phyloP scores from a whole-genome alignment of 2,113 vertebrate genomes.

The Daphoenositta chrysoptera region DNA sequence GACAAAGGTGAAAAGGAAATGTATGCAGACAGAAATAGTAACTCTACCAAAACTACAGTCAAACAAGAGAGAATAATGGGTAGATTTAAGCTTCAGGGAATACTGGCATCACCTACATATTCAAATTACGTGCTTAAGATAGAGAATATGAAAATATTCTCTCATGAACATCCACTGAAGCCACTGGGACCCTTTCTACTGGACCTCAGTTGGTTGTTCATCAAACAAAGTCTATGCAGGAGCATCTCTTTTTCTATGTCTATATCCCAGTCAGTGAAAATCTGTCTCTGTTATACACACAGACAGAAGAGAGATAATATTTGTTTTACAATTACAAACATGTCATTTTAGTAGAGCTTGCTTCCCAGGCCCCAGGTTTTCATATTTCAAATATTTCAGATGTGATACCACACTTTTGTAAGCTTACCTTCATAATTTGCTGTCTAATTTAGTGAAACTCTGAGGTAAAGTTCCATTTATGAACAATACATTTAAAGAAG shows the following conservation, averaged over 20 bases:
- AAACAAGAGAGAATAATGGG: neutral
- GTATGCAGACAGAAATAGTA: neutral
- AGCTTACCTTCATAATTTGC: neutral
- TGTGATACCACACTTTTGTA: neutral
- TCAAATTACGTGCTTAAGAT: neutral
- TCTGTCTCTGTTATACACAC: neutral
- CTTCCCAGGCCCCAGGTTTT: neutral
- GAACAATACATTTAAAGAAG: neutral
- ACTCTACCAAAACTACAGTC: neutral
- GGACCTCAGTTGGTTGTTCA: neutral
- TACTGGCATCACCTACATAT: neutral
- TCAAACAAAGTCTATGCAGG: neutral
- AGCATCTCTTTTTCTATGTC: neutral
- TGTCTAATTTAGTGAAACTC: conserved; percentile 1
- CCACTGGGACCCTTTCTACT: neutral
- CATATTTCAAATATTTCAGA: neutral
- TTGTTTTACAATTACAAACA: neutral
- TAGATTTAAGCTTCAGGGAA: neutral
- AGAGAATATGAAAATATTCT: neutral
- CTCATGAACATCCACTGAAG: neutral
- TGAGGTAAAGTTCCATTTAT: neutral
- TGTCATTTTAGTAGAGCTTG: neutral
- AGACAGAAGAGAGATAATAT: neutral
- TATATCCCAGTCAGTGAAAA: neutral
- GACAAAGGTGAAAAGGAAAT: neutral